Evolutionary conservation across 2,113 vertebrate species (phyloP).

Genomic region (Lophius piscatorius): DNA sequence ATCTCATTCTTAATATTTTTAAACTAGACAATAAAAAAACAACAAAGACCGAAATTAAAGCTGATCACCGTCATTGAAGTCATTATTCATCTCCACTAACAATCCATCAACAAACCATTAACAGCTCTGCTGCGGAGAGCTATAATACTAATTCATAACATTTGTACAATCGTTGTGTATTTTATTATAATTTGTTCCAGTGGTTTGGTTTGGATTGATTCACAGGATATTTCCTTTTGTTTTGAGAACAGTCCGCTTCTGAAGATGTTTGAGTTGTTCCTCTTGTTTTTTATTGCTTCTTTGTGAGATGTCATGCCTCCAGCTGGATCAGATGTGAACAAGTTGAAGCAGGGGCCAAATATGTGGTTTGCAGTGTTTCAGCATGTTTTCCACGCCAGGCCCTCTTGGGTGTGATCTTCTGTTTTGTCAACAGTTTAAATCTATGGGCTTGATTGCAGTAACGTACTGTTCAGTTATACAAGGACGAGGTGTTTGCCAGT

Average conservation of each 20-base stretch:
- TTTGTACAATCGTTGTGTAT: background rate
- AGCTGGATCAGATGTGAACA: constrained; percentile 58
- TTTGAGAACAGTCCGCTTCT: constrained; percentile 9
- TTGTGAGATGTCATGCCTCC: constrained; percentile 45
- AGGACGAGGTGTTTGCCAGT: constrained; percentile 32
- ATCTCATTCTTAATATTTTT: background rate
- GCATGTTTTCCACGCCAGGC: constrained; percentile 64
- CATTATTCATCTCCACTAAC: no score
- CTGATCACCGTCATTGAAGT: constrained; percentile 3
- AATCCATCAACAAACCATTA: no score
- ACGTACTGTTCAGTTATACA: constrained; percentile 3
- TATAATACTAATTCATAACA: background rate
- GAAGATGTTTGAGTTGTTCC: constrained; percentile 4
- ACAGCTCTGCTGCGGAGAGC: background rate
- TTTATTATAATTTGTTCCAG: background rate
- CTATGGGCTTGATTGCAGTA: constrained; percentile 42
- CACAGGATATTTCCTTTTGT: constrained; percentile 25
- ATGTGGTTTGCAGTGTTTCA: constrained; percentile 71
- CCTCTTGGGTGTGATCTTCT: constrained; percentile 72
- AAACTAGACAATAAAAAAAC: background rate
- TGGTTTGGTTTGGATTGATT: background rate
- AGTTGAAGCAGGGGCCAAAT: constrained; percentile 76
- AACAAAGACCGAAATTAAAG: background rate
- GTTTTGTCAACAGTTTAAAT: constrained; percentile 71
- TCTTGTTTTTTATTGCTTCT: constrained; percentile 41